Conservation (phyloP, 2,113 vertebrate genomes). For the Odocoileus virginianus region DNA sequence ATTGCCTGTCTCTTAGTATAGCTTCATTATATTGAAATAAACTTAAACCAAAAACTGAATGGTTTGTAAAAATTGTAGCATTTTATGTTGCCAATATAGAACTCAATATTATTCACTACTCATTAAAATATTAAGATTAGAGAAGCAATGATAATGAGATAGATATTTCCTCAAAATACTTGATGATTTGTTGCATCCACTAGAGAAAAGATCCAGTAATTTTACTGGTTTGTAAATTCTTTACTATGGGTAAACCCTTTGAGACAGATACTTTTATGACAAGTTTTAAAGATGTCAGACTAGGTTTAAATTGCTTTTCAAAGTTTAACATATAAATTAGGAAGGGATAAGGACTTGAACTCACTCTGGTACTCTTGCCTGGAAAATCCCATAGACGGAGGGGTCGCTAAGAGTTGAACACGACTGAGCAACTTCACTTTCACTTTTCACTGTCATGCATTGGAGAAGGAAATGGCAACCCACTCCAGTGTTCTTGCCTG, state of each 20-base stretch:
- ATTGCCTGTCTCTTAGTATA: not conserved
- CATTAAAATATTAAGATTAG: not conserved
- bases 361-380: too few species aligned
- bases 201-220: not conserved
- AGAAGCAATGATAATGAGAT: not conserved
- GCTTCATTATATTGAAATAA: not conserved
- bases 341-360: not conserved
- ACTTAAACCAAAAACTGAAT: not conserved
- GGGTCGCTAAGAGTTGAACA: too few species aligned
- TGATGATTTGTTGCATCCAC: not conserved
- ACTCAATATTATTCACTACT: not conserved
- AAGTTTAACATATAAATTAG: not conserved
- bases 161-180: not conserved
- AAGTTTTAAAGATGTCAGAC: not conserved
- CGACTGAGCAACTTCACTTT: not conserved
- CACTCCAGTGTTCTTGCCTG: not conserved
- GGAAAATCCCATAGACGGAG: too few species aligned
- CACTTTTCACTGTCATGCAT: not conserved
- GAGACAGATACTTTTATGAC: not conserved
- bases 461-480: not conserved
- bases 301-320: not conserved
- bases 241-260: not conserved
- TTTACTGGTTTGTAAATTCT: not conserved
- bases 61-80: not conserved
- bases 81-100: not conserved